Evolutionary conservation across 2,888 invertebrate species (phyloP).

Genomic region (Slavum lentiscoides): DNA sequence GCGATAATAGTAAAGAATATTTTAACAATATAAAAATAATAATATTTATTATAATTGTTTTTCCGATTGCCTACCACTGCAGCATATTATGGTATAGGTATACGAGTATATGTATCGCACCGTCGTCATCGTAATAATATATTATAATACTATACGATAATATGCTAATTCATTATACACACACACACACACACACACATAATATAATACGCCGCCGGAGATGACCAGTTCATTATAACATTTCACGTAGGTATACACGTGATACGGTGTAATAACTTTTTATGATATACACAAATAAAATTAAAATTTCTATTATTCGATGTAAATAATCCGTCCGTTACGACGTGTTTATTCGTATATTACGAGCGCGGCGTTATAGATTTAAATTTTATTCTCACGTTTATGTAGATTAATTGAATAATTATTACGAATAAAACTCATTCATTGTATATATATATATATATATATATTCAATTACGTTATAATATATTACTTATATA

Average conservation of each 20-base stretch:
- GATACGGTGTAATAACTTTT: not conserved
- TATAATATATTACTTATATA: not conserved
- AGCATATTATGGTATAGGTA: too few relatives aligned
- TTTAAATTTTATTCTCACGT: slow-evolving; percentile 26
- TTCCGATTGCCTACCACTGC: not conserved
- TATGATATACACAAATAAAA: not conserved
- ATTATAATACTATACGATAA: not conserved
- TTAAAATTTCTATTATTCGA: slow-evolving; percentile 7
- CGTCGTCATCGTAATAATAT: not conserved
- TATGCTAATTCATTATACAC: not conserved
- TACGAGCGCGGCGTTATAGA: not conserved
- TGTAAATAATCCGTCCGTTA: not conserved
- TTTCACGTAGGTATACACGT: not conserved
- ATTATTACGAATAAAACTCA: slow-evolving; percentile 6
- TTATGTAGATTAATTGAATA: slow-evolving; percentile 30
- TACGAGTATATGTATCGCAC: not conserved
- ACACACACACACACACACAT: not conserved
- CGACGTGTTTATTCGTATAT: not conserved
- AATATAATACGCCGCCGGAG: not conserved
- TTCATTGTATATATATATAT: not conserved
- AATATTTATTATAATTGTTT: not conserved
- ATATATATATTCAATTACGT: not conserved
- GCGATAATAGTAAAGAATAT: too few relatives aligned
- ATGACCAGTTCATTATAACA: not conserved
- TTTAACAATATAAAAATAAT: not conserved